Evolutionary conservation across 2,797 vertebrate species (phyloP), one percentile per base, ranked within the genome.

Genomic region (Chelmon rostratus): DNA sequence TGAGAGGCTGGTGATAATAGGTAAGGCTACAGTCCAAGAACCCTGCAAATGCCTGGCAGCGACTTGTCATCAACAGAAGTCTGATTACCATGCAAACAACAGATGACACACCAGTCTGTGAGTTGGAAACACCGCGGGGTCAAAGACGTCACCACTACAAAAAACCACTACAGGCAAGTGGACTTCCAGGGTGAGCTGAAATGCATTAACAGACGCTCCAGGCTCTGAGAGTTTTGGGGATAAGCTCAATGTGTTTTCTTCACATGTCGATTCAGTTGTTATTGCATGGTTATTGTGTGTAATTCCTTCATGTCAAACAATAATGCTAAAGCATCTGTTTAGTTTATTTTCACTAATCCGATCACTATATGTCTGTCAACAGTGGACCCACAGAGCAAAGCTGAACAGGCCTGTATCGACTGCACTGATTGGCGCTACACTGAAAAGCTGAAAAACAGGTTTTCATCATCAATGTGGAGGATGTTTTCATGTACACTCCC

Each of bases 31-130:
- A 57, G 53, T 56, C 59, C 1, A 31, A 65, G 54, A 87, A 69
- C 19, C 31, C 33, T 42, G 40, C 69, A 21, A 46, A 69, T 44
- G 65, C 77, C 69, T 68, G 31, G 65, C 38, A 69, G 65, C 42
- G 49, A 46, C 50, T 66, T 59, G n/a, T n/a, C n/a, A 12, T 72
- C 25, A 79, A 80, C 81, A 74, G 25, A 44, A 54, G 44, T 37
- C 57, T 54, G 70, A 78, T 90, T 42, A 67, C 59, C 83, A 78
- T 1, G 18, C 59, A 82, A 79, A 84, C 83, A 87, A 76, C 13
- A 66, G 61, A 72, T 46, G 53, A 79, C 63, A 79, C 76, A 83
- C 52, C 64, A 58, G 37, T 5, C 76, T 85, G 79, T 72, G 73
- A 87, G 68, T 16, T 62, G 73, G 23, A 78, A 61, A 40, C 44